Evolutionary conservation across 2,113 vertebrate genomes (phyloP).

Genomic region (Amia ocellicauda): DNA sequence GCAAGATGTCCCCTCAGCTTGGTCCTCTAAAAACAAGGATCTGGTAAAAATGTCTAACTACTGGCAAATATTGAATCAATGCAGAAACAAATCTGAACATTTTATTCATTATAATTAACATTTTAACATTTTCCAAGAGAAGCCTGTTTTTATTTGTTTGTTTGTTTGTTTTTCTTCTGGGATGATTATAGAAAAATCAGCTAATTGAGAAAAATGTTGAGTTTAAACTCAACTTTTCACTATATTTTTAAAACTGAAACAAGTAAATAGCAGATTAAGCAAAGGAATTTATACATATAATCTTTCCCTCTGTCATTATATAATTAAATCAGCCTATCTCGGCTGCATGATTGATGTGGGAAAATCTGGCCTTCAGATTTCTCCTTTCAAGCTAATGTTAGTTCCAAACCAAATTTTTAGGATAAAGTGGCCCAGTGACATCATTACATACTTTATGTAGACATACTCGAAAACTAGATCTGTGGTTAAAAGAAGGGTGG

Average conservation of each 20-base stretch:
- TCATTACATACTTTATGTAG: conserved; percentile 43
- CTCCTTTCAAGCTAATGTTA: conserved; percentile 55
- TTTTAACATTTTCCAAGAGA: too few relatives aligned
- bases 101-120: too few relatives aligned
- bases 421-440: conserved; percentile 57
- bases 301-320: conserved; percentile 72
- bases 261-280: conserved; percentile 51
- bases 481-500: conserved; percentile 9
- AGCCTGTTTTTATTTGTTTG: too few relatives aligned
- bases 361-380: conserved; percentile 51
- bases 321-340: conserved; percentile 66
- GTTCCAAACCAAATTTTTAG: conserved; percentile 65
- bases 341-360: conserved; percentile 69
- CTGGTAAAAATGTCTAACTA: too few relatives aligned
- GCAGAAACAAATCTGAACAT: too few relatives aligned
- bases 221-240: not conserved
- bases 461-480: conserved; percentile 6
- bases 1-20: too few relatives aligned
- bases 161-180: too few relatives aligned
- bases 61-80: too few relatives aligned
- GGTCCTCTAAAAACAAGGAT: too few relatives aligned
- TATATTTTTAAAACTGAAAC: conserved; percentile 61
- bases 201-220: too few relatives aligned
- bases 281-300: conserved; percentile 65
- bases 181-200: too few relatives aligned